phyloP scores from a whole-genome alignment of 2,113 vertebrate genomes.

The Ptilonorhynchus violaceus region DNA sequence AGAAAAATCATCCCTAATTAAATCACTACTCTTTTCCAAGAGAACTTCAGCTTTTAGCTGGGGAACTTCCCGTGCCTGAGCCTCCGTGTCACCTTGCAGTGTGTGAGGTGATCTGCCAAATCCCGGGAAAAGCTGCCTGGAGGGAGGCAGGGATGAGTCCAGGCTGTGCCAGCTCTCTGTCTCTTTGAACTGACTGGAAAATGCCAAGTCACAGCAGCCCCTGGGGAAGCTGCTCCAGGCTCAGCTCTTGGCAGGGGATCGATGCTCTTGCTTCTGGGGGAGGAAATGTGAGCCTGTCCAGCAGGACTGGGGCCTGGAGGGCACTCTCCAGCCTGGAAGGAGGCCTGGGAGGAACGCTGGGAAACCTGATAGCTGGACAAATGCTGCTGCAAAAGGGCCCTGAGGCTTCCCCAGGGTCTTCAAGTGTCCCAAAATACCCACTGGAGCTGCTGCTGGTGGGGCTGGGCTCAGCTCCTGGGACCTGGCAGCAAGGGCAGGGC shows the following conservation, averaged over 20 bases:
- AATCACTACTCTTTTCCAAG: background rate
- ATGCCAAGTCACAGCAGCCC: background rate
- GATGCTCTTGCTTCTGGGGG: background rate
- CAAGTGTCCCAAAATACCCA: background rate
- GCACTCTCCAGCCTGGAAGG: background rate
- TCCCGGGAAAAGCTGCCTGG: background rate
- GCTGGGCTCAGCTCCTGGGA: background rate
- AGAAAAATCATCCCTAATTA: background rate
- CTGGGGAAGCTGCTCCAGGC: background rate
- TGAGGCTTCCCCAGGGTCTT: background rate
- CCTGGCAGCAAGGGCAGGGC: background rate
- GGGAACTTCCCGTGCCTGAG: accelerated
- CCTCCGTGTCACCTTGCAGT: background rate
- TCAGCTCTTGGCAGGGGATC: background rate
- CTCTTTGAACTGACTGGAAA: accelerated
- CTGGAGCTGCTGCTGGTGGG: background rate
- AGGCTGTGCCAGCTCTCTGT: accelerated
- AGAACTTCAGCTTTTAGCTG: background rate
- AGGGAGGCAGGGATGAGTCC: background rate
- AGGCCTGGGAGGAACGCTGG: background rate
- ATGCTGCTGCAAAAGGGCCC: background rate
- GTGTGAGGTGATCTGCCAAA: background rate
- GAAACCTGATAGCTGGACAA: background rate
- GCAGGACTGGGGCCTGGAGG: background rate
- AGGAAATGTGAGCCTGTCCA: background rate